A percentile compares a stretch with the other conserved stretches of the same genome.
Conservation (phyloP, 2,113 vertebrate species). For the Argyrosomus japonicus region DNA sequence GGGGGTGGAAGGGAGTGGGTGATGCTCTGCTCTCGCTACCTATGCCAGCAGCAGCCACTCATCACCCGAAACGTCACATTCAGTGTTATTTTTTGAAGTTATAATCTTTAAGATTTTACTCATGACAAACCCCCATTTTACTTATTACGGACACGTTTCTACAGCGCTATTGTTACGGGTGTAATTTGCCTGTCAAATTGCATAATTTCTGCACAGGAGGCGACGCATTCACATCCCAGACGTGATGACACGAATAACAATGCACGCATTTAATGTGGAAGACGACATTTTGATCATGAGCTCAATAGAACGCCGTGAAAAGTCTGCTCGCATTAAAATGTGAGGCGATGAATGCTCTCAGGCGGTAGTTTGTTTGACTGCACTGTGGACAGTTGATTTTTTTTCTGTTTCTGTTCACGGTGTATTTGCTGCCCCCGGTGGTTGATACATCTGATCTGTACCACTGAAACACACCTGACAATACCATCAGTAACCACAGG, state of each 20-base stretch:
- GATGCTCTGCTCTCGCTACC: constrained; percentile 27
- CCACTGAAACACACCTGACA: too few species aligned
- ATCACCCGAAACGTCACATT: not conserved
- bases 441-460: not conserved
- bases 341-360: not conserved
- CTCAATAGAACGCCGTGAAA: not conserved
- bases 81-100: not conserved
- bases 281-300: not conserved
- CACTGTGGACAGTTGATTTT: not conserved
- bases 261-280: not conserved
- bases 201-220: not conserved
- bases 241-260: not conserved
- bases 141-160: not conserved
- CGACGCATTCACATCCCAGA: not conserved
- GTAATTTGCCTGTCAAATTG: not conserved
- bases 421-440: not conserved
- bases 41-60: constrained; percentile 29
- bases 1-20: constrained; percentile 17
- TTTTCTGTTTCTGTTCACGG: not conserved
- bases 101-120: not conserved
- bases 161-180: not conserved
- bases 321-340: not conserved
- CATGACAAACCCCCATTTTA: not conserved
- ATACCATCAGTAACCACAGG: too few species aligned
- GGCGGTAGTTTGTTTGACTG: not conserved